Conservation (phyloP, 2,888 invertebrate genomes). For the Timema podura region DNA sequence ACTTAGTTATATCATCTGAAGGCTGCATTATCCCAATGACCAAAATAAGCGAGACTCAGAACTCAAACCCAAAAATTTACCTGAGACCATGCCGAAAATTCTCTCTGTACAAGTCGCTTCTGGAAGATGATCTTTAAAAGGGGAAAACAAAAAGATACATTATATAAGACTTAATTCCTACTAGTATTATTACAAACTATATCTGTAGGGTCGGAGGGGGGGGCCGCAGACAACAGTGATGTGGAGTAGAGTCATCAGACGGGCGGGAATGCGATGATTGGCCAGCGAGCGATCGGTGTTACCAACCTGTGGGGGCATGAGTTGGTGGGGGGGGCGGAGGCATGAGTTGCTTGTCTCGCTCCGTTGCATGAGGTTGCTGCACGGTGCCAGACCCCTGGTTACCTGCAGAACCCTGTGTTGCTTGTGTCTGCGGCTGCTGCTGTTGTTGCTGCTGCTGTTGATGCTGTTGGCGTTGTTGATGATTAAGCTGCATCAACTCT, state of each 20-base stretch:
- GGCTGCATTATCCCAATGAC: no score
- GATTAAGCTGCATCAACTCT: conserved; percentile 31
- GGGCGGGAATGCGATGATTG: no score
- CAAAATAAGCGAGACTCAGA: no score
- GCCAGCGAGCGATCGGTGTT: conserved; percentile 22
- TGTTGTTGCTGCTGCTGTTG: conserved; percentile 27
- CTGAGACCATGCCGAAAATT: not conserved
- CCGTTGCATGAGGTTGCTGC: conserved; percentile 20
- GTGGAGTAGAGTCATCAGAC: no score
- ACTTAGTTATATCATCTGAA: no score
- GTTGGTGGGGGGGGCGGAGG: conserved; percentile 35
- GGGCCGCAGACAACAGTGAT: not conserved
- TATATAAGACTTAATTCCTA: no score
- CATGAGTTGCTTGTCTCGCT: conserved; percentile 35
- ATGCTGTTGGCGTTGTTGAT: conserved; percentile 28
- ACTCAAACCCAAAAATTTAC: not conserved
- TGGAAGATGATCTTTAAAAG: conserved; percentile 7
- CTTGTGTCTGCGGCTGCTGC: conserved; percentile 21
- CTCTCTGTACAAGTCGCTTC: not conserved
- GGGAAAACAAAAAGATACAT: conserved; percentile 13
- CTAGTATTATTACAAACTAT: not conserved
- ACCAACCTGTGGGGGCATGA: conserved; percentile 35
- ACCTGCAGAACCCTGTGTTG: conserved; percentile 9
- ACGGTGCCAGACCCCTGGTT: not conserved
- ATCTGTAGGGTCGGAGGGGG: conserved; percentile 7